phyloP scores from a whole-genome alignment of 2,888 invertebrate genomes.

The Harpagoxenus sublaevis region DNA sequence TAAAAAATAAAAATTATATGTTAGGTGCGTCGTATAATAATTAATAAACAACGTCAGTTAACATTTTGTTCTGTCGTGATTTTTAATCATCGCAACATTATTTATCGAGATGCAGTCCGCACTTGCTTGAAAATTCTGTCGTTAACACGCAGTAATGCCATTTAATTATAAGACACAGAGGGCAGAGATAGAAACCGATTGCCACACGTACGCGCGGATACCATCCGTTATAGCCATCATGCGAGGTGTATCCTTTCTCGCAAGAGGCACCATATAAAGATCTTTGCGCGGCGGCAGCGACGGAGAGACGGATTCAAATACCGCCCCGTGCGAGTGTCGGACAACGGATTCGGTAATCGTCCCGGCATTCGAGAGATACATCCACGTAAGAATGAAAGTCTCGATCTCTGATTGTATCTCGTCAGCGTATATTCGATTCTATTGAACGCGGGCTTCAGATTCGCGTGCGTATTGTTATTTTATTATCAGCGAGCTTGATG shows the following conservation, averaged over 20 bases:
- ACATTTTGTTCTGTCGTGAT: neutral
- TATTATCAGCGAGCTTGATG: slow-evolving; percentile 60
- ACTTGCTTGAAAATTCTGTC: slow-evolving; percentile 12
- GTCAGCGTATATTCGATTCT: slow-evolving; percentile 60
- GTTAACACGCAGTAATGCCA: slow-evolving; percentile 35
- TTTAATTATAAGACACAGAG: slow-evolving; percentile 13
- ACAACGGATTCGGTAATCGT: slow-evolving; percentile 25
- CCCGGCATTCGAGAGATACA: neutral
- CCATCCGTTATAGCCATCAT: slow-evolving; percentile 26
- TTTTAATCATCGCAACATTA: neutral
- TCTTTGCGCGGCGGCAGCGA: neutral
- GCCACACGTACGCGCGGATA: slow-evolving; percentile 28
- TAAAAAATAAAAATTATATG: slow-evolving; percentile 4
- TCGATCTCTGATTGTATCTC: slow-evolving; percentile 59
- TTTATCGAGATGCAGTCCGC: slow-evolving; percentile 3
- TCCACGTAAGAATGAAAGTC: slow-evolving; percentile 30
- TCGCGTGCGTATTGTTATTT: slow-evolving; percentile 66
- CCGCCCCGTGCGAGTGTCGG: neutral
- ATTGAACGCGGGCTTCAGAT: slow-evolving; percentile 32
- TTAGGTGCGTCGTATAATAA: neutral
- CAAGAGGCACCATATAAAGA: slow-evolving; percentile 31
- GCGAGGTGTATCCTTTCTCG: slow-evolving; percentile 22
- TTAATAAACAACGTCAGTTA: slow-evolving; percentile 16
- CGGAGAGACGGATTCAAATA: slow-evolving; percentile 13
- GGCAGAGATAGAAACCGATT: slow-evolving; percentile 19